These are phyloP conservation scores for Tiphia femorata DNA, from an alignment of 2,888 invertebrate genomes.

Conservation along the genomic window DNA sequence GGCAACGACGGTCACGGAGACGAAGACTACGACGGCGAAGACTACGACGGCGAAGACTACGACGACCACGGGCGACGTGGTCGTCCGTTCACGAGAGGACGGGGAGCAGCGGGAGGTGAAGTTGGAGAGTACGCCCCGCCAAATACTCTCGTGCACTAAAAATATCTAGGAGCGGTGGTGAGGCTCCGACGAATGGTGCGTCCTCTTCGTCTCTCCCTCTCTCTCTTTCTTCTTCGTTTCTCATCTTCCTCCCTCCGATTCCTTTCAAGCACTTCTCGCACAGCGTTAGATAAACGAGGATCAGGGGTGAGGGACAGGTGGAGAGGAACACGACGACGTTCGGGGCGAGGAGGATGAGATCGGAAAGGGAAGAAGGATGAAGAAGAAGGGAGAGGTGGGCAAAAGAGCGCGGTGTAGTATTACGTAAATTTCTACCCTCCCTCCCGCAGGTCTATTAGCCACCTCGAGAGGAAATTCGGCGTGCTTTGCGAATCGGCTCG, in stretches of 20 bases:
- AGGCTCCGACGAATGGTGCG: constrained; percentile 54
- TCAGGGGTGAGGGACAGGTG: constrained; percentile 13
- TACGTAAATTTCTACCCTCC: constrained; percentile 59
- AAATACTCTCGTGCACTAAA: constrained; percentile 66
- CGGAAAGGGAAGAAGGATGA: constrained; percentile 19
- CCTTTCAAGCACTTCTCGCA: constrained; percentile 4
- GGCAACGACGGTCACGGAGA: constrained; percentile 35
- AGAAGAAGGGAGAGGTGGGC: constrained; percentile 26
- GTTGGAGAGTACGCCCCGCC: constrained; percentile 60
- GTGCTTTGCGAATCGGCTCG: constrained; percentile 11
- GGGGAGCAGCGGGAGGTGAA: constrained; percentile 35
- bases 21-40: constrained; percentile 21
- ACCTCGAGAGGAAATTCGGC: constrained; percentile 25
- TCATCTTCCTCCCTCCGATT: neutral
- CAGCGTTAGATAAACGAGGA: neutral
- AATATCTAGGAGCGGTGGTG: constrained; percentile 60
- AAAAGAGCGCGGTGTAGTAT: constrained; percentile 41
- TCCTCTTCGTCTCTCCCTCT: constrained; percentile 34
- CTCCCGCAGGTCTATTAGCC: no score
- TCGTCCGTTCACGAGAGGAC: constrained; percentile 41
- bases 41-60: constrained; percentile 31
- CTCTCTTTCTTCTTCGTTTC: constrained; percentile 12
- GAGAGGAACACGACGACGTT: constrained; percentile 16
- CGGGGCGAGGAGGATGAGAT: neutral
- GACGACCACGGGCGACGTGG: constrained; percentile 36